Base-by-base conservation (phyloP, 2,797 vertebrate genomes). In the Anabacerthia variegaticeps region DNA sequence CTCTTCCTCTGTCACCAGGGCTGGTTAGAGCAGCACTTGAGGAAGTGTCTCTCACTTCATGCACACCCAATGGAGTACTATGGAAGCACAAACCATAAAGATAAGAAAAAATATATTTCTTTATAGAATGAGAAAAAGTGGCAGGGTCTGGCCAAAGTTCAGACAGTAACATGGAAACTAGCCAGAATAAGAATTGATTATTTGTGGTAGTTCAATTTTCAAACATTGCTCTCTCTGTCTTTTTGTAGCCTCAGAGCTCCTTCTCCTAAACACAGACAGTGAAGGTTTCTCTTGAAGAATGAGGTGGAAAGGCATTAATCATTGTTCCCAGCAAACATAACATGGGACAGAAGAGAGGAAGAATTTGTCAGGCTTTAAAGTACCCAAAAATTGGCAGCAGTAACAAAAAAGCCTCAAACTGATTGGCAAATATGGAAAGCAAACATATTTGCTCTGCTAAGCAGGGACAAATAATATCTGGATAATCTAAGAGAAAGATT, bases 361-460 rank as follows among this genome's bases (percentile, higher is more conserved):
- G 79, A 95, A 95, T 86, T 90, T 90, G n/a, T 68, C 52, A 28
- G 52, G 63, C 73, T 94, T 94, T 92, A 84, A 92, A 88, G 80
- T 73, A 85, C 59, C 44, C 83, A 76, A 79, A 92, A 94, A 78
- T 71, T 94, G 89, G 82, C 82, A 95, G 56, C 71, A 94, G 67
- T 71, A 79, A 87, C 80, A 91, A 73, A 90, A 83, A 96, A 76
- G 30, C 27, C 48, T 89, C 72, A 93, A 91, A 95, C 37, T 86
- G 59, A 74, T 92, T 71, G 76, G 37, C 93, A 93, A 95, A 92
- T 82, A 79, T 27, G 67, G 94, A 96, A 96, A 92, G 48, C 51
- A 95, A 95, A 95, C 69, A 63, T 30, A 76, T 56, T 94, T 96
- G 83, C 74, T 90, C 85, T 96, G 74, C 44, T 95, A 93, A 94